phyloP scores from a whole-genome alignment of 1,140 invertebrate species.

The Andricus grossulariae region DNA sequence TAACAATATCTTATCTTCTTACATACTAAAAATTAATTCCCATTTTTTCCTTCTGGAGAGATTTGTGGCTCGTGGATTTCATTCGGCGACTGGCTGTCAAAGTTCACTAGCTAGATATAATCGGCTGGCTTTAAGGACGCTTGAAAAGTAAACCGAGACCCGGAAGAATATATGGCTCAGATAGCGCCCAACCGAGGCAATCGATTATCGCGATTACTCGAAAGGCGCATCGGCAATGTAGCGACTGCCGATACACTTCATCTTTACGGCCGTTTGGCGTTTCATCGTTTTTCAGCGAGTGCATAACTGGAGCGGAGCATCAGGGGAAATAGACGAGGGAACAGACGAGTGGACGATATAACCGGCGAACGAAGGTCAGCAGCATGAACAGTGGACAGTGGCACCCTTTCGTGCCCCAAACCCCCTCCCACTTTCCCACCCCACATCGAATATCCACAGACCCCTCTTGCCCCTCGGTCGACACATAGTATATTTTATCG shows the following conservation, averaged over 20 bases:
- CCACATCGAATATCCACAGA: constrained; percentile 37
- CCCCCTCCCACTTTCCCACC: constrained; percentile 37
- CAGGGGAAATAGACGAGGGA: constrained; percentile 40
- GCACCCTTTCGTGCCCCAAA: constrained; percentile 36
- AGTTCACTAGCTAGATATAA: constrained; percentile 11
- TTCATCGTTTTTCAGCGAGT: constrained; percentile 46
- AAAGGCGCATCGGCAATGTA: constrained; percentile 26
- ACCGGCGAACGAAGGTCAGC: constrained; percentile 53
- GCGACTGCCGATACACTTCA: constrained; percentile 21
- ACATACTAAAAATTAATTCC: background rate
- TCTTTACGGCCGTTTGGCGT: constrained; percentile 44
- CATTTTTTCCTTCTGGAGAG: background rate
- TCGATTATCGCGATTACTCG: constrained; percentile 40
- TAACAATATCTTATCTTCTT: no score
- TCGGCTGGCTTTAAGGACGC: constrained; percentile 5
- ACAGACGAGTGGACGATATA: constrained; percentile 37
- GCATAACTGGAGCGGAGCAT: constrained; percentile 44
- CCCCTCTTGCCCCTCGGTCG: constrained; percentile 36
- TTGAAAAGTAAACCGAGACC: background rate
- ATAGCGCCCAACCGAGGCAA: constrained; percentile 13
- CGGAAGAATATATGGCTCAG: constrained; percentile 12
- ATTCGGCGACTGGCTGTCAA: background rate
- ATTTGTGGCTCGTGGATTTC: background rate
- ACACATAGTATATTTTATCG: constrained; percentile 69
- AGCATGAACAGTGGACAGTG: constrained; percentile 55